Conservation (phyloP, 2,113 vertebrate genomes). For the Phoenicopterus ruber region DNA sequence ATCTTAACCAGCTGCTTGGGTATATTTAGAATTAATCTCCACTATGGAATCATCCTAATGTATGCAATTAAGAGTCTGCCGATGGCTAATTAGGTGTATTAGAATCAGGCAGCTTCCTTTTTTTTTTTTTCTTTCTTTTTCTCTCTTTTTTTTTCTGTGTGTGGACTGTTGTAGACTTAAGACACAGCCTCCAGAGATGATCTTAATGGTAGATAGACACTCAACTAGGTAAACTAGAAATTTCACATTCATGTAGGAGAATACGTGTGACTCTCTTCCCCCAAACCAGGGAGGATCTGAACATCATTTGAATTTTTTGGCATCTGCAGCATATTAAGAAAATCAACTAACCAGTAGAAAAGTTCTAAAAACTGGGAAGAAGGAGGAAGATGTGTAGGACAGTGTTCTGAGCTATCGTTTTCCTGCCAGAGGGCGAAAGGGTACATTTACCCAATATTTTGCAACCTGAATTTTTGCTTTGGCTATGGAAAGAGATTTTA, state of each 20-base stretch:
- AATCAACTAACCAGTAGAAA: not conserved
- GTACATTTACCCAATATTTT: not conserved
- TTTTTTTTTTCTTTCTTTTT: conserved; percentile 1
- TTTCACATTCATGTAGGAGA: not conserved
- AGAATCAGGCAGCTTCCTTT: conserved; percentile 85
- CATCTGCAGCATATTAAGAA: not conserved
- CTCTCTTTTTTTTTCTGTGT: not conserved
- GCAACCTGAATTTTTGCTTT: not conserved
- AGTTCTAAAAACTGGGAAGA: not conserved
- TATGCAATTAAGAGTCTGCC: conserved; percentile 99
- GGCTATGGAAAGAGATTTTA: not conserved
- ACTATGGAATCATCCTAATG: conserved; percentile 99
- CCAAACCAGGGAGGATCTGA: not conserved
- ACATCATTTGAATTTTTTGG: not conserved
- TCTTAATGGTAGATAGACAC: conserved; percentile 12
- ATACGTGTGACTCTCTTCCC: not conserved
- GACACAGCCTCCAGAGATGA: conserved; percentile 49
- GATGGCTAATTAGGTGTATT: conserved; percentile 99
- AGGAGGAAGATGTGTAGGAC: not conserved
- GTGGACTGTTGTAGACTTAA: conserved; percentile 56
- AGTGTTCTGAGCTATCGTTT: not conserved
- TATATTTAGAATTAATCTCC: conserved; percentile 99
- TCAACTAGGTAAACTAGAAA: conserved; percentile 13
- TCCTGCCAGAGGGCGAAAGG: not conserved
- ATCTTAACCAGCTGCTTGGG: conserved; percentile 95